phyloP scores from a whole-genome alignment of 2,113 vertebrate genomes.

The Ptilonorhynchus violaceus region DNA sequence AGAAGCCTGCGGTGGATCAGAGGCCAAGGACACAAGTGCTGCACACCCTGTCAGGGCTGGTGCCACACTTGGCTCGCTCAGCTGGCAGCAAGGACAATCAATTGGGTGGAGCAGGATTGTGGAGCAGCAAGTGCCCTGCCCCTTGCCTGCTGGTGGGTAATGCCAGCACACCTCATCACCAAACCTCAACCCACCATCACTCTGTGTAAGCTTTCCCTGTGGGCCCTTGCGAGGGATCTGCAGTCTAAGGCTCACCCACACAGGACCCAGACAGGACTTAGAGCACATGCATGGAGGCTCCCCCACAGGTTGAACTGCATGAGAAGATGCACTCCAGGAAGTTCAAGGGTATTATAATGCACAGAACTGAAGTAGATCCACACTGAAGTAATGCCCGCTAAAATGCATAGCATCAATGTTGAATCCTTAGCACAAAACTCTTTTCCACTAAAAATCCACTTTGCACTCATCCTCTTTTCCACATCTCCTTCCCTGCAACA shows the following conservation, averaged over 20 bases:
- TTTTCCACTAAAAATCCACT: background rate
- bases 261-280: background rate
- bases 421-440: background rate
- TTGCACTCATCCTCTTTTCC: background rate
- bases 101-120: background rate
- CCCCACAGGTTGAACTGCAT: rapidly evolving
- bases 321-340: background rate
- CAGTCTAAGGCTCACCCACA: background rate
- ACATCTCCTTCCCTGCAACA: background rate
- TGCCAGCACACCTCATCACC: rapidly evolving
- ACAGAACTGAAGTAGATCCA: background rate
- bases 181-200: background rate
- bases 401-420: rapidly evolving
- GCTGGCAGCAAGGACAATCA: background rate
- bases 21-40: background rate
- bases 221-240: background rate
- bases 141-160: background rate
- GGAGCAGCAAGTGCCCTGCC: background rate
- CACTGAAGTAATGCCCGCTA: background rate
- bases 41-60: background rate
- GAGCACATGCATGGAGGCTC: background rate
- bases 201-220: background rate
- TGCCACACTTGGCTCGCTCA: no score
- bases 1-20: background rate
- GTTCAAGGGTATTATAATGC: background rate